A percentile compares a stretch with the other conserved stretches of the same genome.
phyloP scores from a whole-genome alignment of 2,113 vertebrate species.

The Chionomys nivalis region DNA sequence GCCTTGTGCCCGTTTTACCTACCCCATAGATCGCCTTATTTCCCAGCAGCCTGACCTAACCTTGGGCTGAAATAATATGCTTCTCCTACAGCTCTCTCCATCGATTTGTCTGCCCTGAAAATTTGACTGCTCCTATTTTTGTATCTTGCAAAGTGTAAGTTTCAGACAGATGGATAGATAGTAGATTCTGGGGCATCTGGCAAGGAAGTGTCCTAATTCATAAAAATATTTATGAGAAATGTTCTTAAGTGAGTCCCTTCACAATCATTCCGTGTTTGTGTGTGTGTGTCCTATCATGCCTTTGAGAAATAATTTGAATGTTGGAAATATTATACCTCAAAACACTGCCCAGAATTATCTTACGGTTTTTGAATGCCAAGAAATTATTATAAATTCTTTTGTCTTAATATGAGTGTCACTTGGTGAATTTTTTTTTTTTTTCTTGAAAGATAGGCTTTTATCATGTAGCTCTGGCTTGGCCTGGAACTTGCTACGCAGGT shows the following conservation, averaged over 20 bases:
- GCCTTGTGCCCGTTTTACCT: not conserved
- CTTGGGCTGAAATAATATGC: conserved; percentile 46
- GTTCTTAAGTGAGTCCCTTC: not conserved
- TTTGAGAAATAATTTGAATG: not conserved
- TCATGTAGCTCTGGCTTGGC: too few relatives aligned
- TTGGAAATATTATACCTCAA: not conserved
- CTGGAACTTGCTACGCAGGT: not conserved
- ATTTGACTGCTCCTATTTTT: conserved; percentile 26
- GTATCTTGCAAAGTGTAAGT: conserved; percentile 31
- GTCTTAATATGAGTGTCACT: not conserved
- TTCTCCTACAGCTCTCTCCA: not conserved
- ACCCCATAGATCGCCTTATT: not conserved
- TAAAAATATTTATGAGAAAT: conserved; percentile 1
- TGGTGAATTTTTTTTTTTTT: not conserved
- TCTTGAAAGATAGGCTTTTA: not conserved
- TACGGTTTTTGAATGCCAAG: not conserved
- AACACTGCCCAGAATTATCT: not conserved
- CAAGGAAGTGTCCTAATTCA: conserved; percentile 37
- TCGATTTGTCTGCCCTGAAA: conserved; percentile 38
- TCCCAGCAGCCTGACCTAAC: not conserved
- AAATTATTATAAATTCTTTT: not conserved
- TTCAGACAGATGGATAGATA: conserved; percentile 20
- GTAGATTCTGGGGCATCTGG: not conserved
- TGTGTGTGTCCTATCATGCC: too few relatives aligned
- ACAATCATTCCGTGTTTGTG: not conserved